These are phyloP conservation scores for Pteronotus mesoamericanus DNA, from an alignment of 2,797 vertebrate genomes.

Conservation along the genomic window DNA sequence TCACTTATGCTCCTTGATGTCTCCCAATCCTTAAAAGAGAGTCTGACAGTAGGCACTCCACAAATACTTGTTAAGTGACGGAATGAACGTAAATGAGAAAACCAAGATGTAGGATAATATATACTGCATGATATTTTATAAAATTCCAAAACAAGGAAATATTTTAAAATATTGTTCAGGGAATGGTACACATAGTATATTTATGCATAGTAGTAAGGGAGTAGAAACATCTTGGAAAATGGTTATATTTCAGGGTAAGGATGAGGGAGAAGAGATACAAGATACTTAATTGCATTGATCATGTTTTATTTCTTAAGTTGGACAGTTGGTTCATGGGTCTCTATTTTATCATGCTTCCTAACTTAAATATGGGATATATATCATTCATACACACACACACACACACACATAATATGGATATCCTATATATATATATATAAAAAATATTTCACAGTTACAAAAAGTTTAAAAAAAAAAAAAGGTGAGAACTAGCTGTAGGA, in stretches of 20 bases:
- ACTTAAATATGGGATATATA: not conserved
- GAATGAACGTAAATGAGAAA: not conserved
- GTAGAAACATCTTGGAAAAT: not conserved
- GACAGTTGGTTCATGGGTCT: not conserved
- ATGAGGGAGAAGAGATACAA: not conserved
- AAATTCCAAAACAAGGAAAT: not conserved
- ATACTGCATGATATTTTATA: not conserved
- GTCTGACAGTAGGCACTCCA: not conserved
- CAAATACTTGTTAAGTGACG: not conserved
- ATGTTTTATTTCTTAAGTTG: constrained; percentile 9
- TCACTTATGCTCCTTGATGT: not conserved
- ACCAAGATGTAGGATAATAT: not conserved
- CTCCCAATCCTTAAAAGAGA: not conserved
- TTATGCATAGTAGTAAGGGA: not conserved
- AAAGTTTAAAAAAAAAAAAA: constrained; percentile 26
- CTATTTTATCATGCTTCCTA: not conserved
- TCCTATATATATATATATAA: not conserved
- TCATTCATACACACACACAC: too few species aligned
- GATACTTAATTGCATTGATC: not conserved
- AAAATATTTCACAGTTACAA: not conserved
- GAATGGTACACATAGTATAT: not conserved
- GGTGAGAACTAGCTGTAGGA: not conserved
- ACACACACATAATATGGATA: too few species aligned
- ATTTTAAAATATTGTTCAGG: not conserved
- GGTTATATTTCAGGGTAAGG: constrained; percentile 13